Percentiles rank a stretch among this genome's conserved stretches.
Conservation (phyloP, 2,797 vertebrate species). For the Spatula clypeata region DNA sequence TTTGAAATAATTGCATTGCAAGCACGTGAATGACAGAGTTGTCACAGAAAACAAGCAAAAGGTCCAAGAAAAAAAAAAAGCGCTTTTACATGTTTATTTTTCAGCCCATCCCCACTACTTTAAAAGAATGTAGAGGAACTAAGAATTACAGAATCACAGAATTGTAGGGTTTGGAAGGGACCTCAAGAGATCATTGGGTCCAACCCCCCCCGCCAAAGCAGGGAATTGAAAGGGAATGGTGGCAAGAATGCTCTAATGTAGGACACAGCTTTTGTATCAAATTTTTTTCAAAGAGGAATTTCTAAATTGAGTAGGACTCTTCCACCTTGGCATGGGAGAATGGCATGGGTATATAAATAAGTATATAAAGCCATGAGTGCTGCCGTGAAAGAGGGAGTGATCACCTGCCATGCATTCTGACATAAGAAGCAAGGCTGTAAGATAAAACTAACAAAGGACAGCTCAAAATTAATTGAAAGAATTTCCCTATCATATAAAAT, state of each 20-base stretch:
- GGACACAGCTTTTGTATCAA: neutral
- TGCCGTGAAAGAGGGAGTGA: neutral
- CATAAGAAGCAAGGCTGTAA: neutral
- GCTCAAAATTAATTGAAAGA: neutral
- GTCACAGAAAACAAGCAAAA: neutral
- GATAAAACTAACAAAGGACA: neutral
- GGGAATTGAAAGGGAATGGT: neutral
- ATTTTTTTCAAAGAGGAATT: neutral
- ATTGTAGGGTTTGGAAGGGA: no score
- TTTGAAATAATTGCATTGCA: neutral
- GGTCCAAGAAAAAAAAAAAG: no score
- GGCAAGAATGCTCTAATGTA: neutral
- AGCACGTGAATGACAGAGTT: neutral
- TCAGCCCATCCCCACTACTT: fast-evolving
- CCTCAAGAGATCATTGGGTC: no score
- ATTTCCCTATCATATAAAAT: neutral
- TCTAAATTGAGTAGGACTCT: neutral
- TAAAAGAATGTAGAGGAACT: neutral
- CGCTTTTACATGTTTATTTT: neutral
- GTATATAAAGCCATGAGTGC: neutral
- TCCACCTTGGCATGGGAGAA: neutral
- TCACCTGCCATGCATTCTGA: neutral
- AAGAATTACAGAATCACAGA: no score
- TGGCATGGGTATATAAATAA: neutral
- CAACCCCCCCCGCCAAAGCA: no score